Evolutionary conservation across 2,888 invertebrate species (phyloP).

Genomic region (Seladonia tumulorum): DNA sequence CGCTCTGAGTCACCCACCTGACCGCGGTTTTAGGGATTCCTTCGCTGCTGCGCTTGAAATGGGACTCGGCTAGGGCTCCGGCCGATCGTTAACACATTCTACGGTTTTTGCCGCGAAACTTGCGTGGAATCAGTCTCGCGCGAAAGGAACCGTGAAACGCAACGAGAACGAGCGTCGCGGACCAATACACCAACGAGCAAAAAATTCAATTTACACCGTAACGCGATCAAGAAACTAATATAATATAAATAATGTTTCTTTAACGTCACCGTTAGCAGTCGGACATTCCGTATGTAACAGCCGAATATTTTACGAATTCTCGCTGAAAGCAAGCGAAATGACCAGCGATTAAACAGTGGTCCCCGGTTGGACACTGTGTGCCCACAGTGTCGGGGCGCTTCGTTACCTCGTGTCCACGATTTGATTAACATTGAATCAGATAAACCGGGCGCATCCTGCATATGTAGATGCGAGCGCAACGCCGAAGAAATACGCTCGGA

Average conservation of each 20-base stretch:
- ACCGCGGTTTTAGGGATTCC: conserved; percentile 10
- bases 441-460: conserved; percentile 52
- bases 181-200: too few relatives aligned
- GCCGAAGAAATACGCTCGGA: conserved; percentile 74
- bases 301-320: not conserved
- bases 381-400: conserved; percentile 29
- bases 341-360: not conserved
- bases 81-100: not conserved
- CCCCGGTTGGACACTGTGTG: not conserved
- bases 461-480: conserved; percentile 56
- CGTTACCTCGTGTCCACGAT: conserved; percentile 49
- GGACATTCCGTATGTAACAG: not conserved
- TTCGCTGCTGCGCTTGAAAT: not conserved
- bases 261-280: not conserved
- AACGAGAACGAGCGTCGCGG: too few relatives aligned
- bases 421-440: conserved; percentile 61
- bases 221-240: too few relatives aligned
- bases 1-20: not conserved
- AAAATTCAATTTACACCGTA: too few relatives aligned
- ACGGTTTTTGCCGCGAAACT: not conserved
- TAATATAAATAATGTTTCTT: too few relatives aligned
- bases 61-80: not conserved
- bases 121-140: too few relatives aligned
- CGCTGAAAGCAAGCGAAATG: not conserved
- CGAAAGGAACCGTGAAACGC: too few relatives aligned